phyloP scores from a whole-genome alignment of 1,140 invertebrate genomes.

The Caenorhabditis inopinata region DNA sequence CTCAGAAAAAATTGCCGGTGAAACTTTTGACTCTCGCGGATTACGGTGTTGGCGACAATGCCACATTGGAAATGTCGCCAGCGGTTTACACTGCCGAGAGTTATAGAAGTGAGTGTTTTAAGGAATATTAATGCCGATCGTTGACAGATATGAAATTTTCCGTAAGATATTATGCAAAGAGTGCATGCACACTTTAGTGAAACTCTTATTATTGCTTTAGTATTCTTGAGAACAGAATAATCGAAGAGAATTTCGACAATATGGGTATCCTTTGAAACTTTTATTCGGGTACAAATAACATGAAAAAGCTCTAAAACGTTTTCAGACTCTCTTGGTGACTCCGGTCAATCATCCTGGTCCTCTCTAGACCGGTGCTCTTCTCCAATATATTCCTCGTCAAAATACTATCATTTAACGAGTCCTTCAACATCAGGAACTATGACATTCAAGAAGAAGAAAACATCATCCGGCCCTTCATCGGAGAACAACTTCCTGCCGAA shows the following conservation, averaged over 20 bases:
- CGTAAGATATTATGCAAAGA: too few species aligned
- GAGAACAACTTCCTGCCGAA: constrained; percentile 78
- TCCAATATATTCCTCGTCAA: constrained; percentile 76
- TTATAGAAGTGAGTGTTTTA: background rate
- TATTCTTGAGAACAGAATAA: too few species aligned
- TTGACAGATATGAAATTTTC: too few species aligned
- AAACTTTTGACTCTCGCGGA: background rate
- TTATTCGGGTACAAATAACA: too few species aligned
- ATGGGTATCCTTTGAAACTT: too few species aligned
- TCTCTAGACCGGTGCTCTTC: constrained; percentile 75
- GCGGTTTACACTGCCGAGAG: background rate
- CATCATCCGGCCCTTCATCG: too few species aligned
- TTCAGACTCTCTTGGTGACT: constrained; percentile 52
- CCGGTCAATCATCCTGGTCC: constrained; percentile 68
- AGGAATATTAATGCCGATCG: too few species aligned
- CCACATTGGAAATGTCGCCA: background rate
- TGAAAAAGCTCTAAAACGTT: background rate
- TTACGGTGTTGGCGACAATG: background rate
- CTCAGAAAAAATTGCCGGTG: background rate
- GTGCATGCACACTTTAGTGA: background rate
- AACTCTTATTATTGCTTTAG: too few species aligned
- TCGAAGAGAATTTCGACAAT: too few species aligned
- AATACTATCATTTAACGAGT: constrained; percentile 40
- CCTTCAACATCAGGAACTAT: constrained; percentile 68
- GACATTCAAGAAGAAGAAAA: constrained; percentile 56